Evolutionary conservation across 2,797 vertebrate genomes (phyloP), one percentile per base, ranked within the genome.

Genomic region (Sebastolobus altivelis): DNA sequence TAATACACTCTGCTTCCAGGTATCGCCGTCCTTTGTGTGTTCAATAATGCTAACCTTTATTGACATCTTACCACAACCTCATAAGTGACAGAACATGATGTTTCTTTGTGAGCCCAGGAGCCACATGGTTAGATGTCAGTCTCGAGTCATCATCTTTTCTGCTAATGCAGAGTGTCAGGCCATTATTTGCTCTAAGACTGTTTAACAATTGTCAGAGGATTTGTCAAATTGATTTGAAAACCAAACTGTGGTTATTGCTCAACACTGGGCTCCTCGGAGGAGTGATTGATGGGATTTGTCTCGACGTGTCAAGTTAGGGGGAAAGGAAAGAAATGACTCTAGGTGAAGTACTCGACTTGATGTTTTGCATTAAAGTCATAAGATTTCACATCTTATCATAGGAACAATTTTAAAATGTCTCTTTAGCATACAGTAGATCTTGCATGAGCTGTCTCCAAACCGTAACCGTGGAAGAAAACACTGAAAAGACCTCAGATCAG

Each of bases 211-310:
- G 88, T 89, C 82, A 3, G 46, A 84, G 87, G 84, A 90, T 94
- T 94, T 95, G 94, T 95, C 94, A 94, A 90, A 94, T 93, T 92
- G 94, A 94, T 96, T 92, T 93, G 79, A 93, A 92, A 94, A 93
- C 85, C 84, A 90, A 93, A 93, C 69, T 71, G 82, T 84, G 56
- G 83, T 87, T 90, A 65, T 55, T 88, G 86, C 89, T 83, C 62
- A 56, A 74, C 49, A 82, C 58, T 69, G 54, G 66, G 80, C 71
- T 84, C 59, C 79, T 55, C 14, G 29, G 52, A 81, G 71, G 72
- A 78, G 55, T 80, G 82, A 90, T 81, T 72, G 91, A 88, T 61
- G 63, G 79, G 87, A 94, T 89, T 83, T 86, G 83, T 91, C 82
- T 80, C 91, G 88, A 92, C 81, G 40, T 82, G 81, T 91, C 72